Conservation (phyloP, 2,797 vertebrate species). For the Luscinia megarhynchos region DNA sequence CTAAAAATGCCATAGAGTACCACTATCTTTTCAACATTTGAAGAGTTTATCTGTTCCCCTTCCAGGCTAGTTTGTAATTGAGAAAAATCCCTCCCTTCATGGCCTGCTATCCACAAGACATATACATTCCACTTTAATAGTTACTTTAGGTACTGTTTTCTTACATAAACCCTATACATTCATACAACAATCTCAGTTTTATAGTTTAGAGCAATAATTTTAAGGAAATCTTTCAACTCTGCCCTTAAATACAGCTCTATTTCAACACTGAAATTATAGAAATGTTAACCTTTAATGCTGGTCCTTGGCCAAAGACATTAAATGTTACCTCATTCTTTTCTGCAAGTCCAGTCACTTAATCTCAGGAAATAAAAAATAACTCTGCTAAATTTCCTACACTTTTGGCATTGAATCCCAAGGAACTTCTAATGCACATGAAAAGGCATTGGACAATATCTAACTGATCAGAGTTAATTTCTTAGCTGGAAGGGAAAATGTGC, state of each 20-base stretch:
- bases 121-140: not conserved
- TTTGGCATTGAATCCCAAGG: not conserved
- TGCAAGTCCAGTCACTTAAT: conserved; percentile 4
- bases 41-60: not conserved
- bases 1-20: not conserved
- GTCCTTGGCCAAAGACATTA: not conserved
- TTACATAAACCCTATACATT: not conserved
- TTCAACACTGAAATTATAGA: not conserved
- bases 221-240: not conserved
- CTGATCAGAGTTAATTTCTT: conserved; percentile 3
- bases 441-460: not conserved
- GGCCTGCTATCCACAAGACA: not conserved
- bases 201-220: not conserved
- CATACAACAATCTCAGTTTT: not conserved
- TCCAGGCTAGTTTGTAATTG: not conserved
- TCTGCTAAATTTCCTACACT: not conserved
- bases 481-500: conserved; percentile 11
- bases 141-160: conserved; percentile 3
- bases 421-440: not conserved
- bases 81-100: not conserved
- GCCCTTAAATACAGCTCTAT: not conserved
- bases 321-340: not conserved
- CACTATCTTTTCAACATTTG: not conserved
- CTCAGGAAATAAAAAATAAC: conserved; percentile 45
- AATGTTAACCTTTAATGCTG: conserved; percentile 26